Conservation (phyloP, 2,797 vertebrate species). For the Rhodeus uyekii region DNA sequence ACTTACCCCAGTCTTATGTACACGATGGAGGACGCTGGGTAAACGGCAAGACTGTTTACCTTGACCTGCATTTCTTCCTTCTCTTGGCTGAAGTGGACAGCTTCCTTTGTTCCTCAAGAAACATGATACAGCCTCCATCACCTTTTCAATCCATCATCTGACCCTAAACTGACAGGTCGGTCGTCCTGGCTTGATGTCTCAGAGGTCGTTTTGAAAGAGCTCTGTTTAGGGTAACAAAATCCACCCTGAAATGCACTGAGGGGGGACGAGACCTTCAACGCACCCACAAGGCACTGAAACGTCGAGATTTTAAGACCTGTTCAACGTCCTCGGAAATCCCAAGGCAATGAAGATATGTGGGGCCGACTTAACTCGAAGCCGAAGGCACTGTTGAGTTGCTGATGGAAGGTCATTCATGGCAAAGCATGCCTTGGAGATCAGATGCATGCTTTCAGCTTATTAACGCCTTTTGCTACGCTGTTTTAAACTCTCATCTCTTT, state of each 20-base stretch:
- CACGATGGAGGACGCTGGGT: not conserved
- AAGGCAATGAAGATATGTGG: not conserved
- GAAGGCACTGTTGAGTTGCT: not conserved
- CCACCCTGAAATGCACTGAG: conserved; percentile 21
- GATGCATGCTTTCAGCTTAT: not conserved
- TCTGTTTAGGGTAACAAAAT: conserved; percentile 10
- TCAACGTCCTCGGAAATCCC: not conserved
- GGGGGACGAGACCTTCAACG: not conserved
- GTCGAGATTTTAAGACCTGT: not conserved
- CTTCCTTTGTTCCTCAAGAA: conserved; percentile 32
- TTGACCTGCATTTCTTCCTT: not conserved
- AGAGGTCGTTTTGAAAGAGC: conserved; percentile 11
- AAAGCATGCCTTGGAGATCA: conserved; percentile 6
- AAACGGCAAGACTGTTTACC: not conserved
- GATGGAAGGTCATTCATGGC: not conserved
- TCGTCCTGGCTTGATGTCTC: not conserved
- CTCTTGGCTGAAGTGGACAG: conserved; percentile 31
- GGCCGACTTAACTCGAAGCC: not conserved
- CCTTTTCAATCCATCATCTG: not conserved
- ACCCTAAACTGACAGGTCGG: conserved; percentile 4
- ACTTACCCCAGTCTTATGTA: not conserved
- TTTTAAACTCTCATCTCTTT: not conserved
- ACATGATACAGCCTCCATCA: conserved; percentile 21
- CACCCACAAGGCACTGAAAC: conserved; percentile 27
- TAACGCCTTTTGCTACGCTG: not conserved